phyloP scores from a whole-genome alignment of 2,113 vertebrate genomes.

The Potamarius usumacintae region DNA sequence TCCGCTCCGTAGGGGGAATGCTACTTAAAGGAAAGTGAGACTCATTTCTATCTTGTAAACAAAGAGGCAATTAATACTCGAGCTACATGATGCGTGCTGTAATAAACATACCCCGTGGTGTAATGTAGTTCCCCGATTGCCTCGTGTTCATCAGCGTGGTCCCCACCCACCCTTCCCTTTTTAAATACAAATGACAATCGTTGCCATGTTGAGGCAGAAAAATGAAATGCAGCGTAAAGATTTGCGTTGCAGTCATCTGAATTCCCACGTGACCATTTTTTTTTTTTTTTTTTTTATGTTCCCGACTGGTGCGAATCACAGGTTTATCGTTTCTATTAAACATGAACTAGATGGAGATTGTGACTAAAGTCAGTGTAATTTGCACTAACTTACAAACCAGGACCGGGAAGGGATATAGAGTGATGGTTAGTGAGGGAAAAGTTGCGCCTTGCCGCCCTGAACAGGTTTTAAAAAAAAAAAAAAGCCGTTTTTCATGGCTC shows the following conservation, averaged over 20 bases:
- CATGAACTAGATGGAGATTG: too few species aligned
- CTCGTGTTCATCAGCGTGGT: background rate
- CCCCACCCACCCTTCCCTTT: background rate
- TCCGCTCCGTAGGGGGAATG: background rate
- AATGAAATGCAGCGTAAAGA: background rate
- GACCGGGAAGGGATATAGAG: too few species aligned
- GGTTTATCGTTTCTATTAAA: too few species aligned
- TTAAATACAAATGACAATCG: background rate
- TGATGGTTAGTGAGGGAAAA: too few species aligned
- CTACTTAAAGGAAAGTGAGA: constrained; percentile 30
- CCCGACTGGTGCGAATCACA: too few species aligned
- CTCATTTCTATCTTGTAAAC: constrained; percentile 39
- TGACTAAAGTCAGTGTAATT: too few species aligned
- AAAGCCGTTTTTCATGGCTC: too few species aligned
- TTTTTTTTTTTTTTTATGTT: too few species aligned
- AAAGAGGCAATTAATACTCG: constrained; percentile 39
- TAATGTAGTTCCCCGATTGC: background rate
- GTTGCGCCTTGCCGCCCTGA: too few species aligned
- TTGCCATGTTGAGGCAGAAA: background rate
- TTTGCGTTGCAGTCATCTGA: background rate
- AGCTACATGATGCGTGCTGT: background rate
- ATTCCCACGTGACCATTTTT: background rate
- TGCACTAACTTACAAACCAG: too few species aligned
- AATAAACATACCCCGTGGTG: constrained; percentile 3
- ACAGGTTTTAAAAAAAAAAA: too few species aligned